phyloP scores from a whole-genome alignment of 1,140 invertebrate genomes.

The Venustaconcha ellipsiformis region DNA sequence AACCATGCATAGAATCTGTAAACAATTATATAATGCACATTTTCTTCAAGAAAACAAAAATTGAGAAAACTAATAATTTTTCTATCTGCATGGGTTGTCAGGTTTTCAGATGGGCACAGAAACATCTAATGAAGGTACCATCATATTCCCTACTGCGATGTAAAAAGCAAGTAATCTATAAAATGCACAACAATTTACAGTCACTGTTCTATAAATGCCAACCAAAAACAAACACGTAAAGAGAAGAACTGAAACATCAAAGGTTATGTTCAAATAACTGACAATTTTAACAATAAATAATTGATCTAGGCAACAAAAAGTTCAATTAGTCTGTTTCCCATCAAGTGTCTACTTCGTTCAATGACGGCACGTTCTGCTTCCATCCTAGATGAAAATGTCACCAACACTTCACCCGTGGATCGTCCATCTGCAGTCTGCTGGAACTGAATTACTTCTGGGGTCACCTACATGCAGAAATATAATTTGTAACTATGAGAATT shows the following conservation, averaged over 20 bases:
- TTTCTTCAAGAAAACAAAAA: too few species aligned
- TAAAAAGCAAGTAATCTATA: too few species aligned
- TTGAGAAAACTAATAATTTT: too few species aligned
- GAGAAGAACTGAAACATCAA: neutral
- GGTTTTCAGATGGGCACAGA: too few species aligned
- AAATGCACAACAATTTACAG: too few species aligned
- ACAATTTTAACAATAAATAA: neutral
- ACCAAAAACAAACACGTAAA: neutral
- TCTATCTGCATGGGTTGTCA: too few species aligned
- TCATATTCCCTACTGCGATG: too few species aligned
- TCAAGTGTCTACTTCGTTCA: slow-evolving; percentile 72
- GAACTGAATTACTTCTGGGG: slow-evolving; percentile 72
- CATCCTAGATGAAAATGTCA: slow-evolving; percentile 71
- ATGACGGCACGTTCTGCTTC: slow-evolving; percentile 75
- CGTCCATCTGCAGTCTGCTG: slow-evolving; percentile 70
- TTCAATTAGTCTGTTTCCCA: slow-evolving; percentile 75
- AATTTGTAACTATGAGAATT: neutral
- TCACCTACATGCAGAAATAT: slow-evolving; percentile 51
- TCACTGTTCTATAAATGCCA: neutral
- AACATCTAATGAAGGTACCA: too few species aligned
- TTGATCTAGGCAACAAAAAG: slow-evolving; percentile 59
- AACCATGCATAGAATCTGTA: too few species aligned
- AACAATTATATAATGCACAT: too few species aligned
- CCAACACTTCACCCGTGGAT: slow-evolving; percentile 73
- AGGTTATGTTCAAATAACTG: neutral